Base-by-base conservation (phyloP, 2,888 invertebrate species). In the Melieria picta region DNA sequence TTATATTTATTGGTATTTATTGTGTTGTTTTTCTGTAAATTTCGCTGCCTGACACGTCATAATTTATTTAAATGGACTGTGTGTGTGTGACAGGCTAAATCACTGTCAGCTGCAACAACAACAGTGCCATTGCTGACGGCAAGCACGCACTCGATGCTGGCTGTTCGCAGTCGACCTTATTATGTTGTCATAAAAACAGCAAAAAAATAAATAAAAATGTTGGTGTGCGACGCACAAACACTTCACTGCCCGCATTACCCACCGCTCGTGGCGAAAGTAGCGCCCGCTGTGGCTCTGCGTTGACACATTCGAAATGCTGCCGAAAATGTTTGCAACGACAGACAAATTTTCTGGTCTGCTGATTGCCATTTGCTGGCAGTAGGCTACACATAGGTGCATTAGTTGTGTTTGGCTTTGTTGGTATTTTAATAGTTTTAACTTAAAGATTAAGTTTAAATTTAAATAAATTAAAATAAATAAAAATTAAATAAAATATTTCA, bases 1-100 rank as follows among this genome's bases (percentile, higher is more conserved):
- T 30, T 30, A 30, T 30, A 30, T 30, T 30, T 30, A 30, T 30
- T 30, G 30, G 30, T 30, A 30, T 30, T 30, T 30, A 30, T 30
- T 30, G 30, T 30, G 30, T 30, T 30, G 30, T 30, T 30, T 30
- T 30, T 30, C 30, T 30, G 30, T 30, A 30, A 30, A 30, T 30
- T 30, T 30, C 30, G 30, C 30, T 30, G 30, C 30, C 30, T 30
- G 30, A 30, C 30, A 3, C 30, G 61, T 52, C 69, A 69, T 55
- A 73, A 67, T 72, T 58, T 65, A 43, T 57, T 10, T 16, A 30
- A 55, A n/a, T 10, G 42, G 0, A 43, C 42, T 62, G 13, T 48
- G 61, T 62, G 45, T 72, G 69, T 65, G 74, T 68, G 67, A 67
- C 13, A n/a, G 77, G 65, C 57, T 63, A 52, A 52, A 52, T 52